phyloP scores from a whole-genome alignment of 2,888 invertebrate genomes.

The Atethmia centrago region DNA sequence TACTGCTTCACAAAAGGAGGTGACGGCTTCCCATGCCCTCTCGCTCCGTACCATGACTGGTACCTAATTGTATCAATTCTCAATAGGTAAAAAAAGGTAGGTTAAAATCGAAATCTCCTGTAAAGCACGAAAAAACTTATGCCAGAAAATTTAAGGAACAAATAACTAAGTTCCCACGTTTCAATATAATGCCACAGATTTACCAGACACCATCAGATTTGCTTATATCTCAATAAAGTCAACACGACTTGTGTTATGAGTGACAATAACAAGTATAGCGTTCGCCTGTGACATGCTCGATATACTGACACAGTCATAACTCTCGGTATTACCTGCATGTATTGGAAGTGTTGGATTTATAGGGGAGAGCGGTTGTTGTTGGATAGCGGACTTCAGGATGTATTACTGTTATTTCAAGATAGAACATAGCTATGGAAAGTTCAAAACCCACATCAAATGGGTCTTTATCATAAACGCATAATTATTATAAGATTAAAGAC shows the following conservation, averaged over 20 bases:
- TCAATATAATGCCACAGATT: conserved; percentile 1
- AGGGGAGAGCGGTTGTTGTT: background rate
- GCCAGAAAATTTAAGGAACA: background rate
- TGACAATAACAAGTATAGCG: conserved; percentile 38
- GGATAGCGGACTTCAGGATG: background rate
- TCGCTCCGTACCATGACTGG: too few relatives aligned
- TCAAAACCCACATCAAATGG: too few relatives aligned
- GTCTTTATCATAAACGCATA: too few relatives aligned
- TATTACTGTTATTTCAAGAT: background rate
- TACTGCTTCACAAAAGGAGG: too few relatives aligned
- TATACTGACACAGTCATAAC: conserved; percentile 20
- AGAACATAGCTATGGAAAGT: too few relatives aligned
- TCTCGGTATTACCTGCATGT: conserved; percentile 24
- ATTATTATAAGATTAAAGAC: too few relatives aligned
- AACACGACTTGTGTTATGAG: conserved; percentile 28
- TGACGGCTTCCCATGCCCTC: too few relatives aligned
- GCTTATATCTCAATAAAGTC: conserved; percentile 41
- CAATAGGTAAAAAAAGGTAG: background rate
- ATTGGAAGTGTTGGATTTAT: conserved; percentile 20
- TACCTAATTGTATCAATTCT: background rate
- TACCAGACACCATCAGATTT: conserved; percentile 6
- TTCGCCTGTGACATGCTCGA: conserved; percentile 22
- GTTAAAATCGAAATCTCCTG: background rate
- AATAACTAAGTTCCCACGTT: background rate
- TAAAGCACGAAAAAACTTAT: too few relatives aligned